Evolutionary conservation across 1,140 invertebrate species (phyloP), one percentile per base, ranked within the genome.

Genomic region (Zaprionus kolodkinae): DNA sequence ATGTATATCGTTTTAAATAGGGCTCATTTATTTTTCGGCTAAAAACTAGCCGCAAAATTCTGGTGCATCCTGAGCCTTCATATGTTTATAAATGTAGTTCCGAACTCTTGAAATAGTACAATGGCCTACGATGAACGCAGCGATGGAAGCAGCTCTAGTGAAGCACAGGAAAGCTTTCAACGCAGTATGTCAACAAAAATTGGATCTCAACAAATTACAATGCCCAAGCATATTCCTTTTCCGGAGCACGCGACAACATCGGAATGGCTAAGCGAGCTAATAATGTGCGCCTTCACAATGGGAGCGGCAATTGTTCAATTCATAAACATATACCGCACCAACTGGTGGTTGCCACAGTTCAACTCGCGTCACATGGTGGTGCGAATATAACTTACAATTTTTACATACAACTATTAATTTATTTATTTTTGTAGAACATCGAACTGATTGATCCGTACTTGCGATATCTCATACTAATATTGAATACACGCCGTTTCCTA

Each of bases 311-410:
- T 94, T 55, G 93, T 98, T 17, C 98, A 99, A 93, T 97, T 99
- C 92, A 94, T 99, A 13, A 98, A 99, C 93, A 94, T 99, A 10
- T 99, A 99, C 91, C 95, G 97, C 72, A 99, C 97, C 36, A 96
- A 98, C n/a, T 99, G 98, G 97, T 99, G 98, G 98, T 92, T 99
- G 27, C 97, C 97, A 15, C 96, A 99, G 84, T 98, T 97, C 3
- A 96, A 98, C 91, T 97, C 96, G 76, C 95, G 95, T 79, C 96
- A 97, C 93, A 96, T 96, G 78, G 95, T 99, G 95, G 98, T 98
- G 94, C 93, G 94, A 93, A 64, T 12, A 30, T 7, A 3, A 0
- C 0, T 15, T 6, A 11, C 2, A 1, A 30, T 4, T 12, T 1
- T 57, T 62, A n/a, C n/a, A n/a, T n/a, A n/a, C n/a, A n/a, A n/a